Percentiles rank a stretch among this genome's conserved stretches.
These are phyloP conservation scores for Coreius guichenoti DNA, from an alignment of 2,797 vertebrate species.

Conservation along the genomic window DNA sequence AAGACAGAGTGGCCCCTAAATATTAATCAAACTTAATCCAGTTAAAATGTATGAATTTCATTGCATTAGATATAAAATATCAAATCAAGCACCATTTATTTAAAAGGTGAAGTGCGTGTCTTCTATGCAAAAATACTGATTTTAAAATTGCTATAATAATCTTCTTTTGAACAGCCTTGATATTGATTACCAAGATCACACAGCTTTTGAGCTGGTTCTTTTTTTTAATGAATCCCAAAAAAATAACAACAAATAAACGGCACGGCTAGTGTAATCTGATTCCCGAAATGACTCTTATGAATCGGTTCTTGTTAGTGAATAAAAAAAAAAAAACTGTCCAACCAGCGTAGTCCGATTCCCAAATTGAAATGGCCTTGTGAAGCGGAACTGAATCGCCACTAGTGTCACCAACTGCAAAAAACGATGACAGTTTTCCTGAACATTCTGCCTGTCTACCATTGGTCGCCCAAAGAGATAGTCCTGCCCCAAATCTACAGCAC, in stretches of 20 bases:
- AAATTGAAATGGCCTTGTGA: background rate
- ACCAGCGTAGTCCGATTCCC: background rate
- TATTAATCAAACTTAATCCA: background rate
- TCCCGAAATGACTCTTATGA: background rate
- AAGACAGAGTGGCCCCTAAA: background rate
- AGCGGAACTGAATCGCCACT: background rate
- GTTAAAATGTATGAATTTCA: background rate
- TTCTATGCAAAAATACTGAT: background rate
- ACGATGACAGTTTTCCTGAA: background rate
- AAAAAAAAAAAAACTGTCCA: background rate
- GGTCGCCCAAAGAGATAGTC: background rate
- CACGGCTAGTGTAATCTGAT: too few species aligned
- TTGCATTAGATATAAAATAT: background rate
- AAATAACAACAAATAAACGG: background rate
- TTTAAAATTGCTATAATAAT: background rate
- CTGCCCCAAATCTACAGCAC: background rate
- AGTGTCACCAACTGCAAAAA: background rate
- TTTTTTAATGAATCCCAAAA: background rate
- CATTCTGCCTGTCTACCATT: background rate
- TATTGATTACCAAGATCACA: background rate
- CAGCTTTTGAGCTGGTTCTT: background rate
- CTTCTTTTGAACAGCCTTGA: background rate
- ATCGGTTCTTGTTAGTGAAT: background rate
- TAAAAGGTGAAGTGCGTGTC: slow-evolving; percentile 1
- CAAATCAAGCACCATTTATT: slow-evolving; percentile 1